phyloP scores from a whole-genome alignment of 1,140 invertebrate genomes.

The Drosophila ohnishii region DNA sequence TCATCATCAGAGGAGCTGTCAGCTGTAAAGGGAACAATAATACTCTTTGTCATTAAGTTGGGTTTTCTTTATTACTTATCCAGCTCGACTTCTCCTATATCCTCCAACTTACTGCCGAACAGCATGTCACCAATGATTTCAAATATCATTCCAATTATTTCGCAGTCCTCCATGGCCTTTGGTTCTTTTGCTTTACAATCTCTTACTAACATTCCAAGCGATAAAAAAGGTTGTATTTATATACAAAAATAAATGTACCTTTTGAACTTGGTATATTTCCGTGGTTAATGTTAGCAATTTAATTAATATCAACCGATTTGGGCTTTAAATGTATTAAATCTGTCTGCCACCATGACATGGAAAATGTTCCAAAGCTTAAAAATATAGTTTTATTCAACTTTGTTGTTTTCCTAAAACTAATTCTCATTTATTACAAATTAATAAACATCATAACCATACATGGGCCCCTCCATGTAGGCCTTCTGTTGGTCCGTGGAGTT shows the following conservation, averaged over 20 bases:
- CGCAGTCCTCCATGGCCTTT: slow-evolving; percentile 65
- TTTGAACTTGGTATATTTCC: slow-evolving; percentile 52
- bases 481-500: slow-evolving; percentile 90
- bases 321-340: slow-evolving; percentile 4
- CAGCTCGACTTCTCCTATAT: slow-evolving; percentile 45
- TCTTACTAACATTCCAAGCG: slow-evolving; percentile 18
- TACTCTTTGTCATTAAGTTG: background rate
- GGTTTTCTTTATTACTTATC: slow-evolving; percentile 27
- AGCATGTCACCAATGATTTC: slow-evolving; percentile 60
- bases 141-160: slow-evolving; percentile 63
- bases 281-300: slow-evolving; percentile 52
- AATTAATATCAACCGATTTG: slow-evolving; percentile 57
- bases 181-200: slow-evolving; percentile 5
- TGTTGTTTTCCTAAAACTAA: slow-evolving; percentile 27
- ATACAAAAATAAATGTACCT: slow-evolving; percentile 23
- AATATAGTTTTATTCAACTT: slow-evolving; percentile 49
- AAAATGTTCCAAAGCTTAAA: slow-evolving; percentile 31
- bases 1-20: slow-evolving; percentile 36
- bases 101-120: slow-evolving; percentile 67
- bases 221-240: slow-evolving; percentile 18
- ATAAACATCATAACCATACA: slow-evolving; percentile 90
- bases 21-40: slow-evolving; percentile 17
- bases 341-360: slow-evolving; percentile 9
- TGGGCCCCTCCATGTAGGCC: slow-evolving; percentile 90
- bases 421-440: slow-evolving; percentile 33